These are phyloP conservation scores for Gymnorhina tibicen DNA, from an alignment of 2,113 vertebrate genomes.

Conservation along the genomic window DNA sequence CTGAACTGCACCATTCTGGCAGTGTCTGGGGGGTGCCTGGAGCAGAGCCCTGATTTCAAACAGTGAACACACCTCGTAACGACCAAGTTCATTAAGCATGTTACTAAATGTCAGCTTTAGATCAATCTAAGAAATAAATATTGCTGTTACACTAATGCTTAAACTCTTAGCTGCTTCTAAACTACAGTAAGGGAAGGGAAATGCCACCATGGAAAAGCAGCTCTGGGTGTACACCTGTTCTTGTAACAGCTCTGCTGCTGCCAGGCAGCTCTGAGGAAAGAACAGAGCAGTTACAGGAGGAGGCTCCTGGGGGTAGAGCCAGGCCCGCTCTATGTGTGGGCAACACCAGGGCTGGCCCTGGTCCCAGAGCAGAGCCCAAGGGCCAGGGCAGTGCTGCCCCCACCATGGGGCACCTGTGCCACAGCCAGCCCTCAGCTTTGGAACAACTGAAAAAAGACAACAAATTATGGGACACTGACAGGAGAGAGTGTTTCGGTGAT, in stretches of 20 bases:
- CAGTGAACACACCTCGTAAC: not conserved
- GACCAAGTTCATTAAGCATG: not conserved
- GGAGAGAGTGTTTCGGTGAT: not conserved
- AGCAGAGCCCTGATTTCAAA: not conserved
- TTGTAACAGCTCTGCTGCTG: not conserved
- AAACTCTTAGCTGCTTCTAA: not conserved
- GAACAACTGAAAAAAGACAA: not conserved
- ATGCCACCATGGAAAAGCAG: not conserved
- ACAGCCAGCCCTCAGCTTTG: not conserved
- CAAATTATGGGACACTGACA: not conserved
- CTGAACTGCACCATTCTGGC: not conserved
- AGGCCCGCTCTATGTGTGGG: accelerated
- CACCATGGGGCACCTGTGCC: not conserved
- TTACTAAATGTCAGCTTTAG: not conserved
- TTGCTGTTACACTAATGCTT: not conserved
- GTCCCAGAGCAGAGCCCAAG: not conserved
- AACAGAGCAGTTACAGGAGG: no score
- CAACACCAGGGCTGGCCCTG: not conserved
- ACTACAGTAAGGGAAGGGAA: not conserved
- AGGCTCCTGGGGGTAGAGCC: accelerated
- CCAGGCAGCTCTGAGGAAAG: not conserved
- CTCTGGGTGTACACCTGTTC: not conserved
- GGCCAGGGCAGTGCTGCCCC: not conserved
- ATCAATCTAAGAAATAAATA: not conserved
- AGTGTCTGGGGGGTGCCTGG: not conserved